Base-by-base conservation (phyloP, 2,113 vertebrate genomes). In the Rhodinocichla rosea region DNA sequence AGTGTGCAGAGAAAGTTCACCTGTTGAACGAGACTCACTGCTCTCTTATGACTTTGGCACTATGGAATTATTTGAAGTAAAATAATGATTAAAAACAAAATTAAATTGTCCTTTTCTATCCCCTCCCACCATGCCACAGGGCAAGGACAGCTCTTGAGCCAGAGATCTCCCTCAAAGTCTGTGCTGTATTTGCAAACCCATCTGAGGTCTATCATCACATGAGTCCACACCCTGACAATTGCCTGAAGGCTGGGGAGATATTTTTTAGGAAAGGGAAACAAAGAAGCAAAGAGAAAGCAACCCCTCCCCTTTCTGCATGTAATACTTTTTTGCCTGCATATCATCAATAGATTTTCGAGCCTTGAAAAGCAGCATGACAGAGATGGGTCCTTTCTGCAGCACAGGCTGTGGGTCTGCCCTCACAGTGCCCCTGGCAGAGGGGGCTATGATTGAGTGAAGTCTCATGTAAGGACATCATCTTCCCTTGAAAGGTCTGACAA, bases 201-300 rank as follows among this genome's bases (percentile, higher is more conserved):
- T 37, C 28, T 42, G 40, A 75, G 24, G 32, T 13, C 35, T 71
- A 24, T 40, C 1, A 0, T 11, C 57, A 45, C 0, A 2, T 0
- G 1, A 74, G 35, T 37, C 47, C 60, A 44, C 1, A 2, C 37
- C 17, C 11, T 3, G 4, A 47, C 17, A 40, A 39, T 13, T 44
- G 33, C 40, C 84, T 90, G 53, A 87, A 79, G 62, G 22, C 49
- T 44, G n/a, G 3, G 15, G 23, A 81, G 40, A 77, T 13, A 55
- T 45, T 60, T 30, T 71, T 85, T 30, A 40, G 26, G 16, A 70
- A 69, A 81, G 15, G 3, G 9, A 9, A 75, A 60, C 33, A 70
- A 90, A 83, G 24, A 35, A 60, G 14, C 17, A 45, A 69, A 47
- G 14, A 68, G 47, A 63, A 60, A 47, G 5, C 44, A 83, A 11